These are phyloP conservation scores for Drosophila teissieri DNA, from an alignment of 1,140 invertebrate species.

Conservation along the genomic window DNA sequence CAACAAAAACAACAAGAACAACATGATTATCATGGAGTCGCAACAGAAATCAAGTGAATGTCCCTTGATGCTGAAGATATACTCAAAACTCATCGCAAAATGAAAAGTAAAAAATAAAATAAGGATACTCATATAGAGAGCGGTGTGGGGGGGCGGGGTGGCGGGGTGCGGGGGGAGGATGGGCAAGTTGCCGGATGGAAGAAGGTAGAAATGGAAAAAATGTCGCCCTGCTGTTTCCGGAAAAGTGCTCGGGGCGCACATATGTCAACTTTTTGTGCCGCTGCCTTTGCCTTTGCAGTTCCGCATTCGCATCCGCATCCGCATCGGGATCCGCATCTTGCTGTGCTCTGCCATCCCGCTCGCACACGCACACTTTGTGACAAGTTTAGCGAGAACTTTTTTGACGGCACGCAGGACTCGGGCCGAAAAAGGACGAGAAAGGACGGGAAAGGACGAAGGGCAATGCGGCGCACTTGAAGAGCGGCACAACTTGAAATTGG, in stretches of 20 bases:
- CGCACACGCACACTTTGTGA: slow-evolving; percentile 50
- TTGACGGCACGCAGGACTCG: slow-evolving; percentile 4
- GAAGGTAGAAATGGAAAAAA: slow-evolving; percentile 61
- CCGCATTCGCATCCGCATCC: slow-evolving; percentile 18
- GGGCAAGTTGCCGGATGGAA: slow-evolving; percentile 2
- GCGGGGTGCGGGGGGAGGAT: neutral
- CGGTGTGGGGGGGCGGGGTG: neutral
- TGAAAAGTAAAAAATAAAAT: slow-evolving; percentile 15
- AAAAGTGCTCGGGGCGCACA: slow-evolving; percentile 84
- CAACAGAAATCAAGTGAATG: slow-evolving; percentile 81
- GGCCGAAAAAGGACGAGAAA: neutral
- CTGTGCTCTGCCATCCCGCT: slow-evolving; percentile 25
- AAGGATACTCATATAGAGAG: slow-evolving; percentile 9
- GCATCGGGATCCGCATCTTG: slow-evolving; percentile 19
- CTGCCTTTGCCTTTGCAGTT: slow-evolving; percentile 25
- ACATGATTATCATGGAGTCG: slow-evolving; percentile 65
- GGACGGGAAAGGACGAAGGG: neutral
- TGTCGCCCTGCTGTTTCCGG: slow-evolving; percentile 78
- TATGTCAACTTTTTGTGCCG: slow-evolving; percentile 82
- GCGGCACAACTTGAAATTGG: slow-evolving; percentile 82
- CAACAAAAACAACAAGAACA: slow-evolving; percentile 26
- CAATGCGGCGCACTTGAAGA: slow-evolving; percentile 62
- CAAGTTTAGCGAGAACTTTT: slow-evolving; percentile 73
- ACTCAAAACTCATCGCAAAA: slow-evolving; percentile 55
- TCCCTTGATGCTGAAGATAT: slow-evolving; percentile 72